Evolutionary conservation across 2,888 invertebrate species (phyloP).

Genomic region (Trichopria drosophilae): DNA sequence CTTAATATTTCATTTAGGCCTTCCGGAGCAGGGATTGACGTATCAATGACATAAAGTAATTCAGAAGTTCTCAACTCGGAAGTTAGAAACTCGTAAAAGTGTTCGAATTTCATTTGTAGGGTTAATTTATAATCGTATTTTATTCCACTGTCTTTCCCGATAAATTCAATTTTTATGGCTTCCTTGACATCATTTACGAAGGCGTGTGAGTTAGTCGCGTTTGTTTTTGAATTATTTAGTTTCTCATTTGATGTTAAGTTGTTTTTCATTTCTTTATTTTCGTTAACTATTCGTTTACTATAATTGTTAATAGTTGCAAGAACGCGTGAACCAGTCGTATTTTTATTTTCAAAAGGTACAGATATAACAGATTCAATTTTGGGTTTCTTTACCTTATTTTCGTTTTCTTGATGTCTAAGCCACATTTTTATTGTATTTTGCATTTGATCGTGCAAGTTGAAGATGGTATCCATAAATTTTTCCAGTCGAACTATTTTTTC

Average conservation of each 20-base stretch:
- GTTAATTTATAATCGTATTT: conserved; percentile 31
- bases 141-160: neutral
- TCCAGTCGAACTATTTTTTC: too few species aligned
- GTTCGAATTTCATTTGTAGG: conserved; percentile 26
- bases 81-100: conserved; percentile 30
- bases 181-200: too few species aligned
- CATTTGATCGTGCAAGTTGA: too few species aligned
- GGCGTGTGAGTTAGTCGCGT: too few species aligned
- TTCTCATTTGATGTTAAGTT: neutral
- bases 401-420: too few species aligned
- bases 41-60: conserved; percentile 30
- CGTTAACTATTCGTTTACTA: neutral
- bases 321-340: conserved; percentile 2
- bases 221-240: neutral
- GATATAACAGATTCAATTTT: neutral
- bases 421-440: too few species aligned
- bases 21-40: neutral
- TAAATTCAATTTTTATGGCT: neutral
- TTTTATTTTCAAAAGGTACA: neutral
- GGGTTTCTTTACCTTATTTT: too few species aligned
- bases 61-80: conserved; percentile 29
- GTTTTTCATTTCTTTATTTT: neutral
- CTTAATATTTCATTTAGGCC: conserved; percentile 4
- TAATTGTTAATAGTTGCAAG: conserved; percentile 1
- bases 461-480: too few species aligned